phyloP scores from a whole-genome alignment of 2,113 vertebrate genomes.

The Scomber scombrus region DNA sequence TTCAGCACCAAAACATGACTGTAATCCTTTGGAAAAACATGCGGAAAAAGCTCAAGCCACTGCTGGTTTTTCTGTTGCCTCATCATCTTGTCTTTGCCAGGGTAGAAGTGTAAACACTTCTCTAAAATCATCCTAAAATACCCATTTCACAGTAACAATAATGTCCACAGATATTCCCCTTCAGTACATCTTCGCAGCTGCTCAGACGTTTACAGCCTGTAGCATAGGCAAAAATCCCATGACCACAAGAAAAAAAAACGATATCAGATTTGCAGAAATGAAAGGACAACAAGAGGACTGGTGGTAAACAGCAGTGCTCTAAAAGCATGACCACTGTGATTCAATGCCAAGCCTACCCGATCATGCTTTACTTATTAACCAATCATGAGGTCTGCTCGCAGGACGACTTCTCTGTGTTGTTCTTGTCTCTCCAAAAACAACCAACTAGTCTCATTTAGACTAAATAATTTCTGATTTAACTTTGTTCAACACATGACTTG shows the following conservation, averaged over 20 bases:
- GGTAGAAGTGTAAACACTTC: constrained; percentile 34
- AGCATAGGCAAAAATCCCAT: constrained; percentile 64
- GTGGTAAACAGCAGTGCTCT: constrained; percentile 64
- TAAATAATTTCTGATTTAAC: background rate
- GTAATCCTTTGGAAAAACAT: background rate
- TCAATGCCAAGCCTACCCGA: constrained; percentile 72
- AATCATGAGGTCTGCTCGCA: constrained; percentile 72
- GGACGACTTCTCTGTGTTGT: constrained; percentile 46
- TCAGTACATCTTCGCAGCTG: constrained; percentile 8
- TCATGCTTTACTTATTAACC: constrained; percentile 84
- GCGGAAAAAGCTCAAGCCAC: constrained; percentile 13
- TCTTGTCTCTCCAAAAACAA: constrained; percentile 43
- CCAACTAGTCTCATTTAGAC: constrained; percentile 2
- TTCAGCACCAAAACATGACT: constrained; percentile 16
- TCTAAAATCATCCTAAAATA: constrained; percentile 6
- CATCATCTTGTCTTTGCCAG: background rate
- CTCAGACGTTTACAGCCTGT: constrained; percentile 34
- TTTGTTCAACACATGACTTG: constrained; percentile 1
- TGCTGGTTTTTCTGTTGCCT: background rate
- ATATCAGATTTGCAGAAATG: constrained; percentile 75
- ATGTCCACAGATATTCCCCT: constrained; percentile 24
- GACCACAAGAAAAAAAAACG: constrained; percentile 60
- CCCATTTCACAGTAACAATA: constrained; percentile 28
- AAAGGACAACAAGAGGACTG: constrained; percentile 65
- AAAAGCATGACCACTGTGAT: constrained; percentile 66